Evolutionary conservation across 2,888 invertebrate genomes (phyloP).

Genomic region (Petrolisthes manimaculis): DNA sequence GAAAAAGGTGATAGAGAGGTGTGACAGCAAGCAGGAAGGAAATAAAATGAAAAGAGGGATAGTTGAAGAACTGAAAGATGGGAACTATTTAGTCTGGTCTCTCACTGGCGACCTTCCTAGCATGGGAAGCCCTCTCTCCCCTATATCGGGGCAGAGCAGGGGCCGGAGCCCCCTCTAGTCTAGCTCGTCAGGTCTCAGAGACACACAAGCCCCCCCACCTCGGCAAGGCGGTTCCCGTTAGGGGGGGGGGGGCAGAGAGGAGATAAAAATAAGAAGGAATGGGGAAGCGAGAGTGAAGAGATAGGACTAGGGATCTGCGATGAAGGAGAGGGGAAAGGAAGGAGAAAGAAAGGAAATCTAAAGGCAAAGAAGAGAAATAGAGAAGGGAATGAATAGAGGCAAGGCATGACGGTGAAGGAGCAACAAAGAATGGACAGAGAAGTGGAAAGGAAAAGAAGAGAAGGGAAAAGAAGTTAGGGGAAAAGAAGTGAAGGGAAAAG

Average conservation of each 20-base stretch:
- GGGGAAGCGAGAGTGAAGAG: background rate
- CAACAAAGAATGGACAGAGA: background rate
- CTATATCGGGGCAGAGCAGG: no score
- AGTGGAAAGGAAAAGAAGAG: background rate
- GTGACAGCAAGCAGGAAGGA: no score
- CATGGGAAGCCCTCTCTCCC: no score
- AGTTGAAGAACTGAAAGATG: no score
- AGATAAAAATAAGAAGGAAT: background rate
- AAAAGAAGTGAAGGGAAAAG: background rate
- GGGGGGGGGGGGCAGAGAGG: background rate
- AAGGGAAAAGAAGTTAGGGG: background rate
- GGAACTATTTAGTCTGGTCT: no score
- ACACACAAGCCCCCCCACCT: no score
- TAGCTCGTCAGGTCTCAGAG: no score
- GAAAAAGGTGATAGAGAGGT: no score
- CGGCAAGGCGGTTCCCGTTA: no score
- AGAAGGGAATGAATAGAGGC: background rate
- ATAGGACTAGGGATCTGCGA: background rate
- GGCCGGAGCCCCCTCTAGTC: no score
- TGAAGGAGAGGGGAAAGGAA: background rate
- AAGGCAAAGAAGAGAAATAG: background rate
- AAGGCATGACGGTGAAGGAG: background rate
- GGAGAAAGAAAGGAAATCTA: slow-evolving; percentile 9
- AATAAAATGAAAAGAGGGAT: no score
- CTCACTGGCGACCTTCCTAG: no score